A percentile compares a stretch with the other conserved stretches of the same genome.
These are phyloP conservation scores for Sarcophaga caerulescens DNA, from an alignment of 2,888 invertebrate genomes.

Conservation along the genomic window DNA sequence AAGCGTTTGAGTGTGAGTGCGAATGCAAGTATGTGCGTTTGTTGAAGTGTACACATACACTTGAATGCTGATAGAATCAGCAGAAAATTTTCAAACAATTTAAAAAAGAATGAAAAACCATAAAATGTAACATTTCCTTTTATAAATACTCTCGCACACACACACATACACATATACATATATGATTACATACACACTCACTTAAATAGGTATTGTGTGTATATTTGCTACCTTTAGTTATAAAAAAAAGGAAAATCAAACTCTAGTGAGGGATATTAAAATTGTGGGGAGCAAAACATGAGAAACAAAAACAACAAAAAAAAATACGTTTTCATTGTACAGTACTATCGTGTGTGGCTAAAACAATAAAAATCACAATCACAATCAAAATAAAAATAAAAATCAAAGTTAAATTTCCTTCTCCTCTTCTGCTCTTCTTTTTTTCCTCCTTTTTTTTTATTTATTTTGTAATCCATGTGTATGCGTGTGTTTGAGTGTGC, in stretches of 20 bases:
- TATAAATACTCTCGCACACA: slow-evolving; percentile 5
- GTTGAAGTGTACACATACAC: slow-evolving; percentile 4
- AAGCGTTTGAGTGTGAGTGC: not conserved
- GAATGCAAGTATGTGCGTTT: not conserved
- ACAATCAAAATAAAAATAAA: slow-evolving; percentile 67
- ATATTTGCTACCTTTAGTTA: slow-evolving; percentile 32
- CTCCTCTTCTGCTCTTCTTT: not conserved
- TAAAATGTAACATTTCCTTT: slow-evolving; percentile 64
- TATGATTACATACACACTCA: not conserved
- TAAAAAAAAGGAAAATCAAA: not conserved
- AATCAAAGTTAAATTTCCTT: slow-evolving; percentile 56
- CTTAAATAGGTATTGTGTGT: not conserved
- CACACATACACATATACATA: not conserved
- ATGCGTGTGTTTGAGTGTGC: not conserved
- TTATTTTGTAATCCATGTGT: not conserved
- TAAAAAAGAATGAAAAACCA: slow-evolving; percentile 62
- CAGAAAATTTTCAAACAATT: slow-evolving; percentile 66
- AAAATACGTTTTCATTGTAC: slow-evolving; percentile 14
- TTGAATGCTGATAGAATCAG: slow-evolving; percentile 62
- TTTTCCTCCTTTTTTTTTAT: slow-evolving; percentile 15
- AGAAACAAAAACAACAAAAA: too few species aligned
- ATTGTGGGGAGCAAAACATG: not conserved
- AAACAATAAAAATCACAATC: slow-evolving; percentile 68
- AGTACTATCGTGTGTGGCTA: slow-evolving; percentile 47
- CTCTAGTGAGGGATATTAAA: not conserved